Base-by-base conservation (phyloP, 2,113 vertebrate species). In the Rhinoderma darwinii region DNA sequence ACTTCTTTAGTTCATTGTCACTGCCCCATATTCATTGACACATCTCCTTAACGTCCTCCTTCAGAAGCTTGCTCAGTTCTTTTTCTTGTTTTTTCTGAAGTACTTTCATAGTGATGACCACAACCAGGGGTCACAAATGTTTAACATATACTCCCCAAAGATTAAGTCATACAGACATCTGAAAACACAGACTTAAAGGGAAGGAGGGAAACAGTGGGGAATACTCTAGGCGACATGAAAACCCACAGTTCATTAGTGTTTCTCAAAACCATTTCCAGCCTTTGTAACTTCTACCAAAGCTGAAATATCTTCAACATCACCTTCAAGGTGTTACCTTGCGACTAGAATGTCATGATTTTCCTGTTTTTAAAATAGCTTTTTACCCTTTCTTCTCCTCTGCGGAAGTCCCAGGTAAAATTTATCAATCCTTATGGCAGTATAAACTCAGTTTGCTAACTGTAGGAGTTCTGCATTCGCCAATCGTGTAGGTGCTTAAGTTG, bases 161-260 rank as follows among this genome's bases (percentile, higher is more conserved):
- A 91, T 90, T 90, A 93, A 91, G 91, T 93, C 92, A 90, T 92
- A 89, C 92, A 90, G 91, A 89, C 86, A 88, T 89, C 88, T 91
- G 88, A 92, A 89, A 90, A 90, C 70, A 90, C 88, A 90, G 89
- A 89, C 84, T 43, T 87, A 90, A 41, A 30, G 88, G 89, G 73
- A 8, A 7, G 61, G 61, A 22, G 59, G 83, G 88, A 80, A 84
- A 88, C 79, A 89, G 89, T 83, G 78, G 78, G 59, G 51, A 35
- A 73, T 82, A 32, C 80, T 82, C 35, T 75, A 82, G 51, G 79
- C 30, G 70, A 73, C 20, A 81, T 9, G 25, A 39, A 80, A 72
- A 43, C 47, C 84, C 85, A 73, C 27, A 39, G 66, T 81, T 73
- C 63, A 30, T 70, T 30, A 86, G 8, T 37, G 39, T n/a, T 56